Base-by-base conservation (phyloP, 2,797 vertebrate genomes). In the Ceryle rudis region DNA sequence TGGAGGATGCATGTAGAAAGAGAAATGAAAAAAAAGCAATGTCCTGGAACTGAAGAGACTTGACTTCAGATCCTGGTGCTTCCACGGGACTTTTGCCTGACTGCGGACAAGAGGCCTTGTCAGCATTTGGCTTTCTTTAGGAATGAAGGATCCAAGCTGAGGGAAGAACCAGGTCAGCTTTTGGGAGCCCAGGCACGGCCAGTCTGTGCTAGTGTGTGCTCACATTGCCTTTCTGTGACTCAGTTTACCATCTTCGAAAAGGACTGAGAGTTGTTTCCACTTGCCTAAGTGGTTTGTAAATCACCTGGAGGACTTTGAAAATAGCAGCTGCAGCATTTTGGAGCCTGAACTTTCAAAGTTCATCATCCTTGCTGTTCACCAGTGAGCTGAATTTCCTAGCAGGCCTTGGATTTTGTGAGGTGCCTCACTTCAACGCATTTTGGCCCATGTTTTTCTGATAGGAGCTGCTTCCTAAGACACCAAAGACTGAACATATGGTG, bases 131-230 rank as follows among this genome's bases (percentile, higher is more conserved):
- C 5, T 77, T 41, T 73, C 39, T 47, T 62, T 29, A 35, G 26
- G 6, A 3, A 5, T 61, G 10, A 14, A 84, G 10, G 13, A 60
- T 33, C 19, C 17, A 41, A 89, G 41, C 19, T 26, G 19, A 52
- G 15, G 9, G 26, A 3, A 47, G 25, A 54, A 3, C 3, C 35
- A 26, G 42, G 18, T 33, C 31, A 69, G 17, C 10, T 89, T 90
- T 81, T 1, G 1, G 25, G 23, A 70, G 28, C 8, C 12, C 66
- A 71, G 37, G 10, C 18, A n/a, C 0, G 1, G 26, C 31, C 1
- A 2, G 6, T 31, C 23, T 70, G 18, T 2, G 2, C 21, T 67
- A 51, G 5, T 0, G 0, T 17, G 20, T 61, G 14, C 9, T 71
- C 31, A 19, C 6, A 65, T 33, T 12, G 23, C 12, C 20, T 41